These are phyloP conservation scores for Gouania willdenowi DNA, from an alignment of 2,797 vertebrate genomes.

Conservation along the genomic window DNA sequence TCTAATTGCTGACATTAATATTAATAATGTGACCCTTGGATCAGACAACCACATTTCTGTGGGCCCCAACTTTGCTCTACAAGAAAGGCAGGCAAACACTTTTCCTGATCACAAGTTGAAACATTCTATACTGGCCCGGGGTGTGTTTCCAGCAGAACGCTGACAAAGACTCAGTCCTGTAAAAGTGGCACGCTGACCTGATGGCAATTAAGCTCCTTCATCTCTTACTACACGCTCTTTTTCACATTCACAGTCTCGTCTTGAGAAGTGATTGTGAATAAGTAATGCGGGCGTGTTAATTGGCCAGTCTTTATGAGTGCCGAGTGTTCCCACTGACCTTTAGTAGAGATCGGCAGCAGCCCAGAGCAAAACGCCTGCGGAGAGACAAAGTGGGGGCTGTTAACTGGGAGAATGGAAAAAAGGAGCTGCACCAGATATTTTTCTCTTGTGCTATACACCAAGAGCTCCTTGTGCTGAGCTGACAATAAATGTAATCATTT, in stretches of 20 bases:
- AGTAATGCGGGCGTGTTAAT: constrained; percentile 76
- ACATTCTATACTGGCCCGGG: constrained; percentile 31
- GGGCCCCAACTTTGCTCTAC: too few species aligned
- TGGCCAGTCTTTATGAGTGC: constrained; percentile 70
- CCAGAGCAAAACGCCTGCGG: constrained; percentile 41
- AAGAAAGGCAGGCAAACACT: too few species aligned
- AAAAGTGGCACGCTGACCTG: constrained; percentile 62
- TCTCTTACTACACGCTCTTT: constrained; percentile 49
- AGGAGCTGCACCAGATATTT: constrained; percentile 6
- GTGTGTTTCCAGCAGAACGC: constrained; percentile 21
- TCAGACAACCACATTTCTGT: too few species aligned
- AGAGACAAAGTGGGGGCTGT: constrained; percentile 41
- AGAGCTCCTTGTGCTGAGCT: neutral
- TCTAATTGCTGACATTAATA: too few species aligned
- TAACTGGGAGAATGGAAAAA: constrained; percentile 15
- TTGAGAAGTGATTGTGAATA: constrained; percentile 62
- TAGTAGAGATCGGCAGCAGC: constrained; percentile 46
- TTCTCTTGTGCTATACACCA: neutral
- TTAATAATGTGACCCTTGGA: too few species aligned
- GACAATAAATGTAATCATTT: too few species aligned
- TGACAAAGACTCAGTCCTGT: constrained; percentile 57
- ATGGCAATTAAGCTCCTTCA: constrained; percentile 73
- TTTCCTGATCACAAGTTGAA: too few species aligned
- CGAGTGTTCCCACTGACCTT: constrained; percentile 67
- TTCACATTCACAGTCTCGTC: constrained; percentile 41